A percentile compares a stretch with the other conserved stretches of the same genome.
These are phyloP conservation scores for Andricus grossulariae DNA, from an alignment of 1,140 invertebrate genomes.

Conservation along the genomic window DNA sequence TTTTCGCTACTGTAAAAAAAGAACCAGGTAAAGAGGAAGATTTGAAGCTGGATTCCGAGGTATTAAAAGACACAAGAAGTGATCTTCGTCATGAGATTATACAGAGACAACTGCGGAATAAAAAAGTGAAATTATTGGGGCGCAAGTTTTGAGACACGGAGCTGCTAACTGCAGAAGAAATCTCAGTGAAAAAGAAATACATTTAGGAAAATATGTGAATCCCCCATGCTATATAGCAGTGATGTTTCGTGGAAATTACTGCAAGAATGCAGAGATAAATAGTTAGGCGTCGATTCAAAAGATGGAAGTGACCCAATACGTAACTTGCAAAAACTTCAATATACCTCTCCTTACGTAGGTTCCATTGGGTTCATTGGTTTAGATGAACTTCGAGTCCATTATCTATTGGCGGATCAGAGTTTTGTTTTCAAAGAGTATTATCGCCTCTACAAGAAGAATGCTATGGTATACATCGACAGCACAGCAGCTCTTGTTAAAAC, in stretches of 20 bases:
- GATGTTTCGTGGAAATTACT: neutral
- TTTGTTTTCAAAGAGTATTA: neutral
- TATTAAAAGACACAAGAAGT: neutral
- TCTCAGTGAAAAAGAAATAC: neutral
- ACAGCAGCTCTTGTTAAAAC: neutral
- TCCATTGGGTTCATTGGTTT: no score
- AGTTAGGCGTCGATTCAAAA: neutral
- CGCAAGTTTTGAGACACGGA: neutral
- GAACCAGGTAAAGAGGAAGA: neutral
- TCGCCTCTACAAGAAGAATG: neutral
- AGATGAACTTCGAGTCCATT: neutral
- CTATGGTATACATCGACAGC: neutral
- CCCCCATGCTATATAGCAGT: neutral
- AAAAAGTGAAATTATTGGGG: neutral
- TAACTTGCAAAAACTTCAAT: neutral
- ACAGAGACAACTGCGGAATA: neutral
- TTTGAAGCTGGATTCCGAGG: neutral
- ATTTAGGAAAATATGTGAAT: neutral
- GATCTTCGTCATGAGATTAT: conserved; percentile 4
- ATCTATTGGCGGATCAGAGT: neutral
- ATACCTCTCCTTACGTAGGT: no score
- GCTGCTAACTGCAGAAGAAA: neutral
- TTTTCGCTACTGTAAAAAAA: neutral
- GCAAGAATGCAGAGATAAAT: neutral
- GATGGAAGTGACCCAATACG: neutral